These are phyloP conservation scores for Trididemnum nubilum DNA, from an alignment of 23 tunicate species.

Conservation along the genomic window DNA sequence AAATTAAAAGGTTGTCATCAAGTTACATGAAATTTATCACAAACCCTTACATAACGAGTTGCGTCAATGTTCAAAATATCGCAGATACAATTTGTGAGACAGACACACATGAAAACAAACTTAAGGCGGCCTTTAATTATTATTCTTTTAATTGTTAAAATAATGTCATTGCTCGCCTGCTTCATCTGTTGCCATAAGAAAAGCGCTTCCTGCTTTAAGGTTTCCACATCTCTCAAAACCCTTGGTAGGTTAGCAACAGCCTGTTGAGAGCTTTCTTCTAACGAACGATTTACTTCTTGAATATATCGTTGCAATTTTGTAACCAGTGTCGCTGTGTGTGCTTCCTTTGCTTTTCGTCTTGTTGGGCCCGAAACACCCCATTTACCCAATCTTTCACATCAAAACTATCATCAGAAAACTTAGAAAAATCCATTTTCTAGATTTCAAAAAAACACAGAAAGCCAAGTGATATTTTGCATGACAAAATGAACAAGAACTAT, in stretches of 20 bases:
- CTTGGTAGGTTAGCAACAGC: constrained; percentile 76
- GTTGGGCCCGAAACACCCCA: constrained; percentile 74
- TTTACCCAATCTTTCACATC: constrained; percentile 92
- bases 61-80: no score
- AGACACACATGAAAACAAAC: no score
- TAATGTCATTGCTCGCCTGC: no score
- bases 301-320: constrained; percentile 85
- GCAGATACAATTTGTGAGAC: no score
- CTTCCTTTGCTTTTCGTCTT: constrained; percentile 83
- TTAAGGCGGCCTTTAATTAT: no score
- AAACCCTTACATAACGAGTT: no score
- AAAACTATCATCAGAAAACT: constrained; percentile 91
- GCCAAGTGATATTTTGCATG: no score
- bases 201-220: constrained; percentile 82
- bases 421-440: constrained; percentile 93
- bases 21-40: no score
- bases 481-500: no score
- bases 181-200: constrained; percentile 95
- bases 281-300: constrained; percentile 88
- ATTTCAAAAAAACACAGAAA: no score
- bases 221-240: constrained; percentile 91
- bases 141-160: no score
- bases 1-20: no score
- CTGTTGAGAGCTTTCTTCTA: constrained; percentile 88
- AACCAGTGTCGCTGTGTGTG: constrained; percentile 90